These are phyloP conservation scores for Malurus cyaneus DNA, from an alignment of 2,113 vertebrate genomes.

Conservation along the genomic window DNA sequence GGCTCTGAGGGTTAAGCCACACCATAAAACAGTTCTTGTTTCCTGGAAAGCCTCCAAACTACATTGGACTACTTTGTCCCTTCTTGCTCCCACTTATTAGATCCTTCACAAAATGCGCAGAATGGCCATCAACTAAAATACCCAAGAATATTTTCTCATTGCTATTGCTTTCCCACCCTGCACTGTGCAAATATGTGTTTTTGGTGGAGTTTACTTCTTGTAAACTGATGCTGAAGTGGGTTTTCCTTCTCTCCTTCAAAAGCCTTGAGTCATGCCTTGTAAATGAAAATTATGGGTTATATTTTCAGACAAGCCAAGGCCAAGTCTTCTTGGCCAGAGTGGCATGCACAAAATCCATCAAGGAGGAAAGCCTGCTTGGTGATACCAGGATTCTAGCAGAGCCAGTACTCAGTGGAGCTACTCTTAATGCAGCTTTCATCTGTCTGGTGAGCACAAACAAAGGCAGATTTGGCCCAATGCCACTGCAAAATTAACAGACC, in stretches of 20 bases:
- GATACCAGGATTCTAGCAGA: neutral
- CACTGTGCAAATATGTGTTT: neutral
- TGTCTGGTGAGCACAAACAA: neutral
- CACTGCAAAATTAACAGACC: neutral
- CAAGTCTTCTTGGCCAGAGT: neutral
- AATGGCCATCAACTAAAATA: neutral
- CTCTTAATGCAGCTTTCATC: neutral
- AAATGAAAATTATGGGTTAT: neutral
- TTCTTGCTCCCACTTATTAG: neutral
- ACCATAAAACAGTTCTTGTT: neutral
- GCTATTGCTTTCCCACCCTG: neutral
- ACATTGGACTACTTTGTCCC: neutral
- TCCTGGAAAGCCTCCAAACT: slow-evolving; percentile 4
- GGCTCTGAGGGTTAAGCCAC: neutral
- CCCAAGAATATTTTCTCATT: neutral
- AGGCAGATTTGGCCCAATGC: neutral
- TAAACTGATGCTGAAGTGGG: neutral
- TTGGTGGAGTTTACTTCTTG: neutral
- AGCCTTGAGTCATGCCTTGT: neutral
- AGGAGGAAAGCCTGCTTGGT: neutral
- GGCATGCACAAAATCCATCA: neutral
- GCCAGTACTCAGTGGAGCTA: neutral
- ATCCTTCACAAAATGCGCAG: neutral
- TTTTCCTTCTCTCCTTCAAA: neutral
- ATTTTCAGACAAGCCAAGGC: neutral